Evolutionary conservation across 2,888 invertebrate genomes (phyloP).

Genomic region (Coleophora flavipennella): DNA sequence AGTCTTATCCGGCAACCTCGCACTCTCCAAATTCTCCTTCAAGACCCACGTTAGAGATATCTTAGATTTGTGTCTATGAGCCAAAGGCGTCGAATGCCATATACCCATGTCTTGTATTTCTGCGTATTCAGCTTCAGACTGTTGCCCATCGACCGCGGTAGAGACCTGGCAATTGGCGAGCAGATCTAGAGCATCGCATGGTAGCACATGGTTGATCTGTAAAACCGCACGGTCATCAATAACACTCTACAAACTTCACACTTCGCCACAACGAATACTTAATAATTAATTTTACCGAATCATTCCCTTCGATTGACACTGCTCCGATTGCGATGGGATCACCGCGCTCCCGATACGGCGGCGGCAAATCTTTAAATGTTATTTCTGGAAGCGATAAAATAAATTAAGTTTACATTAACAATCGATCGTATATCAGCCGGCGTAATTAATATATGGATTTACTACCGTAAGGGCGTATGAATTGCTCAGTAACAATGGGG

Average conservation of each 20-base stretch:
- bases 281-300: constrained; percentile 4
- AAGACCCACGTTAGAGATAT: constrained; percentile 84
- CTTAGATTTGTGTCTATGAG: constrained; percentile 71
- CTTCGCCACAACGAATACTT: background rate
- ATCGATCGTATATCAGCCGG: constrained; percentile 34
- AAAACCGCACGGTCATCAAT: constrained; percentile 15
- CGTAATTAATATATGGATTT: constrained; percentile 36
- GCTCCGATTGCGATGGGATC: constrained; percentile 1
- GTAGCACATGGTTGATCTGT: constrained; percentile 30
- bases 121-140: constrained; percentile 49
- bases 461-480: constrained; percentile 27
- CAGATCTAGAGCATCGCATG: constrained; percentile 53
- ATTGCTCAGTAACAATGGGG: too few species aligned
- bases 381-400: constrained; percentile 44
- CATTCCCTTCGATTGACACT: too few species aligned
- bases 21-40: constrained; percentile 73
- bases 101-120: constrained; percentile 64
- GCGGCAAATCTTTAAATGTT: constrained; percentile 52
- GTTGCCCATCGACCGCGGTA: constrained; percentile 26
- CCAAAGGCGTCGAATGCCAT: constrained; percentile 62
- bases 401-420: constrained; percentile 28
- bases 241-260: background rate
- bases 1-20: constrained; percentile 33
- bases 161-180: constrained; percentile 51
- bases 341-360: constrained; percentile 54